These are phyloP conservation scores for Octodon degus DNA, from an alignment of 2,113 vertebrate species.

Conservation along the genomic window DNA sequence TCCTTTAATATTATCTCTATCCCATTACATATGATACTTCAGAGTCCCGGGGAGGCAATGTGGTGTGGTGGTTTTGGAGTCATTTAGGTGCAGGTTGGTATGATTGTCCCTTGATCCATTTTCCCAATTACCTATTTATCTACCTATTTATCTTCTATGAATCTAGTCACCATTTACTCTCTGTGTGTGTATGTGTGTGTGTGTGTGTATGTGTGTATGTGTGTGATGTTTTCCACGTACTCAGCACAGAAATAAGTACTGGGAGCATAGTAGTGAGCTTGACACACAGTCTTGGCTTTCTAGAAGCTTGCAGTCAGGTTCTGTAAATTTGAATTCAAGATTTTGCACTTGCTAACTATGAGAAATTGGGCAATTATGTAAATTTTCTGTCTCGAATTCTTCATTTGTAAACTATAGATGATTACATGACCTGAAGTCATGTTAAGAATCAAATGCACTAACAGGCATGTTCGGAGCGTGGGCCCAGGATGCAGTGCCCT, in stretches of 20 bases:
- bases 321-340: slow-evolving; percentile 2
- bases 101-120: neutral
- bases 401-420: neutral
- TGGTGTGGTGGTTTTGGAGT: neutral
- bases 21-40: neutral
- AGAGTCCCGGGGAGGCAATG: neutral
- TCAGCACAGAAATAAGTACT: neutral
- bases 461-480: neutral
- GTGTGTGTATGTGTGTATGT: neutral
- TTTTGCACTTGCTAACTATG: neutral
- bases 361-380: slow-evolving; percentile 38
- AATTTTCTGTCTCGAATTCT: slow-evolving; percentile 14
- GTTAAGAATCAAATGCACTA: neutral
- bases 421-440: neutral
- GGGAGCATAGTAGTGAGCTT: neutral
- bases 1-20: neutral
- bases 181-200: neutral
- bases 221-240: neutral
- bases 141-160: neutral
- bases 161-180: neutral
- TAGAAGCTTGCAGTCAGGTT: neutral
- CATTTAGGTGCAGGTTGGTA: neutral
- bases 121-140: neutral
- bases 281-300: neutral
- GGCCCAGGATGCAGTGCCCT: neutral